Base-by-base conservation (phyloP, 2,797 vertebrate genomes). In the Alcedo atthis region DNA sequence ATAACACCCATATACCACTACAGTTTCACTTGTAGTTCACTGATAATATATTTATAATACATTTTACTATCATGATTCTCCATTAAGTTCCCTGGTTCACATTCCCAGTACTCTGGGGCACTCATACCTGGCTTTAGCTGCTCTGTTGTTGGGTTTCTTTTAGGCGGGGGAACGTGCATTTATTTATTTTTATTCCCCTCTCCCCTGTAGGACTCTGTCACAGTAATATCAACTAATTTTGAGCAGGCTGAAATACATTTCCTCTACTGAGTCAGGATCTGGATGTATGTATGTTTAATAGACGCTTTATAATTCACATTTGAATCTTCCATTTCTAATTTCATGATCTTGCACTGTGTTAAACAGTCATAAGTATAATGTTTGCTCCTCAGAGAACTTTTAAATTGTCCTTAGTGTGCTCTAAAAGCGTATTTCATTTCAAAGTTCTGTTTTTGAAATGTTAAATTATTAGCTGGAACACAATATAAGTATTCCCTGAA, bases 351-450 rank as follows among this genome's bases (percentile, higher is more conserved):
- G 0, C 19, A 37, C 24, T 54, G 24, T 53, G 43, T 93, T 89
- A 85, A 93, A 58, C 53, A 81, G 51, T 66, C 32, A 2, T 89
- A 89, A 81, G 35, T 78, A 63, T 76, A 80, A 68, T 55, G 55
- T 90, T 95, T 95, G 37, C 64, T 92, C 90, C 59, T 90, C 61
- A 42, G 63, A 89, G 62, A 85, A 58, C 46, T 76, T 68, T 42
- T 87, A 63, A 94, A 77, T 90, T 15, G 32, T 75, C 57, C 32
- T 92, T 55, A 66, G 26, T 64, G 62, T 91, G 57, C 54, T 93
- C 42, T 89, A 80, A 96, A 88, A 76, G 46, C 10, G 37, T 80
- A 86, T 67, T 93, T 91, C 12, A 81, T 81, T 95, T 94, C 32
- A 4, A 92, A 91, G 33, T 84, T 74, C 16, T 33, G 9, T 62